phyloP scores from a whole-genome alignment of 2,888 invertebrate species.

The Andrena camellia region DNA sequence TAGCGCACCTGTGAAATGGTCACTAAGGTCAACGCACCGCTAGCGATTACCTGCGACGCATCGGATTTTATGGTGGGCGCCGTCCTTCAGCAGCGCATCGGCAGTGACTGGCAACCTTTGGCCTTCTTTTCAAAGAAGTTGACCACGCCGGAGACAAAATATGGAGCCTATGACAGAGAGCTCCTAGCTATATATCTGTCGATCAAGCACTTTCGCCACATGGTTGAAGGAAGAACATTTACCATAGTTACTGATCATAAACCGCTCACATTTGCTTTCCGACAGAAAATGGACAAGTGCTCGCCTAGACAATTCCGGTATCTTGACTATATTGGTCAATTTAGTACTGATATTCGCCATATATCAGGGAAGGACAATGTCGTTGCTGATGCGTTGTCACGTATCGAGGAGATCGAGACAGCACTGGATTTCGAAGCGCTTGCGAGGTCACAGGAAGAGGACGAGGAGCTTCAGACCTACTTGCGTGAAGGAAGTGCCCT shows the following conservation, averaged over 20 bases:
- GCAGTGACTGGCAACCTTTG: slow-evolving; percentile 37
- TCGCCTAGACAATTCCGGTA: slow-evolving; percentile 67
- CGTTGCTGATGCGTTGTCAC: slow-evolving; percentile 30
- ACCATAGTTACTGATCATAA: neutral
- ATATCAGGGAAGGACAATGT: slow-evolving; percentile 23
- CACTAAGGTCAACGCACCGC: neutral
- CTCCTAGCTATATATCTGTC: neutral
- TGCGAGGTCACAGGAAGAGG: neutral
- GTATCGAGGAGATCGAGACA: slow-evolving; percentile 2
- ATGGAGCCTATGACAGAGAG: slow-evolving; percentile 6
- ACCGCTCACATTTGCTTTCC: slow-evolving; percentile 29
- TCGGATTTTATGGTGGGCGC: slow-evolving; percentile 43
- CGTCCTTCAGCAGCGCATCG: slow-evolving; percentile 35
- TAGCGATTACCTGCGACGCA: neutral
- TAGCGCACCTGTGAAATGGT: neutral
- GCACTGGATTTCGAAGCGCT: neutral
- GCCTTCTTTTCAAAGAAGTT: neutral
- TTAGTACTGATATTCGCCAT: slow-evolving; percentile 30
- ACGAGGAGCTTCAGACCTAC: neutral
- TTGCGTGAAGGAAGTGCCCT: neutral
- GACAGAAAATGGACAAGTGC: slow-evolving; percentile 60
- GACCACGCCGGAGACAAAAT: neutral
- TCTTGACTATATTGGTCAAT: slow-evolving; percentile 59
- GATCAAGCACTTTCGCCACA: slow-evolving; percentile 26
- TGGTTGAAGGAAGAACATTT: slow-evolving; percentile 43